Percentiles rank a stretch among this genome's conserved stretches.
These are phyloP conservation scores for Thamnophis sirtalis DNA, from an alignment of 2,113 vertebrate species.

Conservation along the genomic window DNA sequence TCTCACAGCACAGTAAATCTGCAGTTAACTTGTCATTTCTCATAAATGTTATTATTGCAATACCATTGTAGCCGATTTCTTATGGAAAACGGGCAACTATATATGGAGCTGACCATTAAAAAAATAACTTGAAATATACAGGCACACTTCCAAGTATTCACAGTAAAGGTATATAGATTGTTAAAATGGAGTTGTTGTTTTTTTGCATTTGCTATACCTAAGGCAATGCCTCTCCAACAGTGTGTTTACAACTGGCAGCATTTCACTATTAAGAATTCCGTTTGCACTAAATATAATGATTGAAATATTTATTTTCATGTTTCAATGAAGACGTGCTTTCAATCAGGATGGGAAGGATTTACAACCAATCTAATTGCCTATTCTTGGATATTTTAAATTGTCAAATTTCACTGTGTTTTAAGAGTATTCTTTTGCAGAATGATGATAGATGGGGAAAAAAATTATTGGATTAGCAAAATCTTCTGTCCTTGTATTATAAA, in stretches of 20 bases:
- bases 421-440: not conserved
- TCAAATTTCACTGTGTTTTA: not conserved
- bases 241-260: not conserved
- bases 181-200: constrained; percentile 45
- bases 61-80: constrained; percentile 26
- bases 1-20: constrained; percentile 41
- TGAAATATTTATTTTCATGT: not conserved
- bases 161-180: constrained; percentile 34
- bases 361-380: not conserved
- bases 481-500: not conserved
- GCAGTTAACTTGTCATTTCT: constrained; percentile 14
- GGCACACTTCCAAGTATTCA: constrained; percentile 5
- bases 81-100: constrained; percentile 18
- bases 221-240: not conserved
- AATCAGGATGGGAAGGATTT: not conserved
- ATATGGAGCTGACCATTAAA: constrained; percentile 14
- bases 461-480: not conserved
- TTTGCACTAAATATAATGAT: constrained; percentile 9
- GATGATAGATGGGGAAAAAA: not conserved
- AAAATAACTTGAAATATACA: constrained; percentile 32
- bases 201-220: not conserved
- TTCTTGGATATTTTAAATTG: not conserved
- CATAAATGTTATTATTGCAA: constrained; percentile 19
- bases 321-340: not conserved
- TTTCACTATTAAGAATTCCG: not conserved